Conservation (phyloP, 2,888 invertebrate species). For the Trachelus troglodyta region DNA sequence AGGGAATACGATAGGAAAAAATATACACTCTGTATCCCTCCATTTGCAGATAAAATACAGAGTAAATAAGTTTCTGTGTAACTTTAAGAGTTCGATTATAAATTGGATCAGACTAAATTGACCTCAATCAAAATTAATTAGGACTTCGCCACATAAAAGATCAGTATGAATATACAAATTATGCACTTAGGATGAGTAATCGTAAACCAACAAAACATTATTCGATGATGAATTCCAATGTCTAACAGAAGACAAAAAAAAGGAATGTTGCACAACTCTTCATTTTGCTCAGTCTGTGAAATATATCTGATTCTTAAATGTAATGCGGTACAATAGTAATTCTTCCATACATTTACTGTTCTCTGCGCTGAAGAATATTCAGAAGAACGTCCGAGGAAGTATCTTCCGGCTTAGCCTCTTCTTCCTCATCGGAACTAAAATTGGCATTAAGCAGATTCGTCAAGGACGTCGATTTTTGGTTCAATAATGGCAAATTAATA, state of each 20-base stretch:
- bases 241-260: neutral
- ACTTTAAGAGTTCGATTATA: neutral
- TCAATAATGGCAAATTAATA: slow-evolving; percentile 56
- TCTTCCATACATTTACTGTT: slow-evolving; percentile 33
- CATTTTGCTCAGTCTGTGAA: neutral
- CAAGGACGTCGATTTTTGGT: slow-evolving; percentile 60
- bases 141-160: too few relatives aligned
- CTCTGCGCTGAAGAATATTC: slow-evolving; percentile 66
- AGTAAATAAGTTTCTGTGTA: neutral
- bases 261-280: neutral
- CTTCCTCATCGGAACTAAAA: slow-evolving; percentile 61
- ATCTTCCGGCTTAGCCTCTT: slow-evolving; percentile 59
- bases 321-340: neutral
- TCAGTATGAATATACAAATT: too few relatives aligned
- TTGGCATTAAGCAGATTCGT: slow-evolving; percentile 59
- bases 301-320: neutral
- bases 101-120: neutral
- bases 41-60: neutral
- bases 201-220: neutral
- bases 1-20: neutral
- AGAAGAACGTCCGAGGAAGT: slow-evolving; percentile 68
- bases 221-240: neutral
- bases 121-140: neutral
- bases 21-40: neutral
- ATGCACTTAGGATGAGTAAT: neutral